Base-by-base conservation (phyloP, 1,140 invertebrate genomes). In the Vanessa atalanta region DNA sequence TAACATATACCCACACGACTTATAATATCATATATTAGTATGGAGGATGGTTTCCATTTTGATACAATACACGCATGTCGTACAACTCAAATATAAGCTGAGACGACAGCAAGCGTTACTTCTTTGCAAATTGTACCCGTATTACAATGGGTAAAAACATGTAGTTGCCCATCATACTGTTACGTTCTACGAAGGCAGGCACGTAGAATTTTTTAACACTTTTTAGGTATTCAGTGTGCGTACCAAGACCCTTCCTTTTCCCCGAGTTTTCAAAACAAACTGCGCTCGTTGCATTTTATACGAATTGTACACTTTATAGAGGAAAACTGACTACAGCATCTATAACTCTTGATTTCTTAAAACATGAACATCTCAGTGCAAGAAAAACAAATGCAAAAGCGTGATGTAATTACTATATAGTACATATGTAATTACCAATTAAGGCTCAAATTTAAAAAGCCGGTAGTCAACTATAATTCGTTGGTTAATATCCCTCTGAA, bases 211-310 rank as follows among this genome's bases (percentile, higher is more conserved):
- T 88, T 89, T 90, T 84, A 86, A 77, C 47, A 73, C 70, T 76
- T 76, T 82, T 88, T 88, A 84, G 78, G 79, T 84, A 91, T 90
- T 80, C 89, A 83, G 83, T 48, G 48, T 84, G 75, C 88, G 89
- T 85, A 51, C 53, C 60, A 55, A 69, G 80, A 82, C 84, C 84
- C 88, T 84, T 81, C 81, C 76, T 82, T 81, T 83, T 86, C 78
- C 80, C 77, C 26, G 47, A 81, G 76, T 84, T 85, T 79, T 86
- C 76, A 70, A 73, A 78, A 82, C 77, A 81, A 83, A 79, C 80
- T 82, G 86, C 79, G 75, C 79, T 78, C 68, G 77, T 75, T 84
- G 85, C 86, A 88, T 89, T 90, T 88, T 87, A 83, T 87, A 86
- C 64, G 75, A 77, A 78, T 85, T 79, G 77, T 72, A 71, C 67